Conservation (phyloP, 2,113 vertebrate genomes). For the Vireo altiloquus region DNA sequence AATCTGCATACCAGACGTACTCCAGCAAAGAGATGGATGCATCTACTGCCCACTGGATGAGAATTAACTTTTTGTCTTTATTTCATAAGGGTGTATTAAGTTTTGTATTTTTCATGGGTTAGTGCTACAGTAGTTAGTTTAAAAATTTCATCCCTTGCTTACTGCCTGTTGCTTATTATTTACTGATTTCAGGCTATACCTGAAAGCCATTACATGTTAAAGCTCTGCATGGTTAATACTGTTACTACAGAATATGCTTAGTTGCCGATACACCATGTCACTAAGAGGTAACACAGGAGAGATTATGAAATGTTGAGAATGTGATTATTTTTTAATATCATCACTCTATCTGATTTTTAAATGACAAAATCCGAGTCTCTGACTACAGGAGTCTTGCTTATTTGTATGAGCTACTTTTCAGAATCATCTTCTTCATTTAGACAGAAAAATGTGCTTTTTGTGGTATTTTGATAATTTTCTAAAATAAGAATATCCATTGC, state of each 20-base stretch:
- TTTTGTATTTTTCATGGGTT: background rate
- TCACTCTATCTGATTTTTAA: background rate
- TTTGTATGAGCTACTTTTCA: background rate
- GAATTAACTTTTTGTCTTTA: background rate
- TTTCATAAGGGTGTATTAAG: background rate
- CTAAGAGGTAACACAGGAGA: rapidly evolving
- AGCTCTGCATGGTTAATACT: background rate
- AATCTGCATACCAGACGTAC: background rate
- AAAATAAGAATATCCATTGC: background rate
- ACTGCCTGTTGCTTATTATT: background rate
- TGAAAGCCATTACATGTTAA: background rate
- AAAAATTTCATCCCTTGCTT: background rate
- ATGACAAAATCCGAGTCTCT: background rate
- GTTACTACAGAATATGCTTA: background rate
- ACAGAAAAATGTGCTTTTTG: background rate
- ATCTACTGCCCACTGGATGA: background rate
- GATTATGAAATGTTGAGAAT: background rate
- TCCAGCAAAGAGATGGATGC: too few species aligned
- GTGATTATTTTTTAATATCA: background rate
- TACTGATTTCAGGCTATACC: background rate
- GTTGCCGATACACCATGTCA: background rate
- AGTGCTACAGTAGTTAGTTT: background rate
- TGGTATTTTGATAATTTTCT: background rate
- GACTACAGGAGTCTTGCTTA: background rate
- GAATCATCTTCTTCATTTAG: background rate